phyloP scores from a whole-genome alignment of 2,888 invertebrate genomes.

The Polylopha cassiicola region DNA sequence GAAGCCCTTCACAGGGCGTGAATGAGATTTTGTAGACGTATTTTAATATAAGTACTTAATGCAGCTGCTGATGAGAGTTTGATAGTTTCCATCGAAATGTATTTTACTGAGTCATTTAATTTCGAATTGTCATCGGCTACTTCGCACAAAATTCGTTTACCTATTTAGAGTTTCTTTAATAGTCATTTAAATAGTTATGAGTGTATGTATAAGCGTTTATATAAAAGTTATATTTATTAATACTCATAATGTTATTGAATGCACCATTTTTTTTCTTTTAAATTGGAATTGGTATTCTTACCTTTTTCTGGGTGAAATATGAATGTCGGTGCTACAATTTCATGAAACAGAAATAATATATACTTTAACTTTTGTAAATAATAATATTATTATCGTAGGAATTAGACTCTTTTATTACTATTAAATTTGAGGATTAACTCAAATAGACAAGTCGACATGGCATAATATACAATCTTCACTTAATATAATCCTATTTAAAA shows the following conservation, averaged over 20 bases:
- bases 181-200: slow-evolving; percentile 14
- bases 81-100: too few relatives aligned
- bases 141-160: slow-evolving; percentile 14
- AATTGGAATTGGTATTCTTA: background rate
- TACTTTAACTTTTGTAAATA: slow-evolving; percentile 14
- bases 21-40: slow-evolving; percentile 18
- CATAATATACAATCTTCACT: too few relatives aligned
- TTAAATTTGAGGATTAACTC: too few relatives aligned
- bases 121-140: slow-evolving; percentile 1
- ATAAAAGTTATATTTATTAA: slow-evolving; percentile 17
- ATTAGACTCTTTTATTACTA: too few relatives aligned
- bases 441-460: too few relatives aligned
- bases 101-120: too few relatives aligned
- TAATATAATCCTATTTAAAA: too few relatives aligned
- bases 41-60: slow-evolving; percentile 8
- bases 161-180: slow-evolving; percentile 19
- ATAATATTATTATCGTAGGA: slow-evolving; percentile 1
- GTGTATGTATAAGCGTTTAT: background rate
- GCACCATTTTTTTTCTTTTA: slow-evolving; percentile 1
- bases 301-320: background rate
- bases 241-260: slow-evolving; percentile 9
- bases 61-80: slow-evolving; percentile 2
- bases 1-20: background rate
- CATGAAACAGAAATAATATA: slow-evolving; percentile 11
- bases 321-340: slow-evolving; percentile 13